These are phyloP conservation scores for Colinus virginianus DNA, from an alignment of 2,113 vertebrate species.

Conservation along the genomic window DNA sequence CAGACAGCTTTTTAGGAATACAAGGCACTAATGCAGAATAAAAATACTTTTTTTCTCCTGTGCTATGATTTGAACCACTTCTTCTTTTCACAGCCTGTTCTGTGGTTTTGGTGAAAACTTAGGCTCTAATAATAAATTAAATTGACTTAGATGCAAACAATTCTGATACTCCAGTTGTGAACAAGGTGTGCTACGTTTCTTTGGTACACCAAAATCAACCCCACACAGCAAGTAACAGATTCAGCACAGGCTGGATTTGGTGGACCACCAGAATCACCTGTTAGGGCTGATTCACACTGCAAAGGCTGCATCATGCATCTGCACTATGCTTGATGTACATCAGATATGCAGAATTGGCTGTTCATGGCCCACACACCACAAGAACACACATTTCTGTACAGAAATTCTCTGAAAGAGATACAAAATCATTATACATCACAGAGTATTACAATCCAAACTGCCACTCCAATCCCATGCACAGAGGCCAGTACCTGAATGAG, in stretches of 20 bases:
- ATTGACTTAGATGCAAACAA: neutral
- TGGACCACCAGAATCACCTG: neutral
- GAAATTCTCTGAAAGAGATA: neutral
- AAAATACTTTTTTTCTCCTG: neutral
- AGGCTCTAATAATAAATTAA: neutral
- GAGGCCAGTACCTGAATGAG: neutral
- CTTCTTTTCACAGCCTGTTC: neutral
- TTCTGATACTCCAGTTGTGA: neutral
- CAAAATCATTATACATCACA: neutral
- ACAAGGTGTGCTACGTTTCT: neutral
- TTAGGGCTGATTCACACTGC: too few relatives aligned
- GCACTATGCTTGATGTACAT: neutral
- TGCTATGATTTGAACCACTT: neutral
- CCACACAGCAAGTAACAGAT: rapidly evolving
- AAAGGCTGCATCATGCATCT: neutral
- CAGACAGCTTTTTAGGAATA: neutral
- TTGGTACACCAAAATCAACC: neutral
- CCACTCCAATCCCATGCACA: neutral
- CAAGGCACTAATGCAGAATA: neutral
- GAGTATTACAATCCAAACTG: neutral
- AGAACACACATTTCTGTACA: neutral
- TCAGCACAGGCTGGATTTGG: neutral
- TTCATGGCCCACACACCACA: rapidly evolving
- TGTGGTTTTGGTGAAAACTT: neutral
- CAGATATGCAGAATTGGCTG: neutral